Evolutionary conservation across 2,888 invertebrate genomes (phyloP).

Genomic region (Embidobia sp.): DNA sequence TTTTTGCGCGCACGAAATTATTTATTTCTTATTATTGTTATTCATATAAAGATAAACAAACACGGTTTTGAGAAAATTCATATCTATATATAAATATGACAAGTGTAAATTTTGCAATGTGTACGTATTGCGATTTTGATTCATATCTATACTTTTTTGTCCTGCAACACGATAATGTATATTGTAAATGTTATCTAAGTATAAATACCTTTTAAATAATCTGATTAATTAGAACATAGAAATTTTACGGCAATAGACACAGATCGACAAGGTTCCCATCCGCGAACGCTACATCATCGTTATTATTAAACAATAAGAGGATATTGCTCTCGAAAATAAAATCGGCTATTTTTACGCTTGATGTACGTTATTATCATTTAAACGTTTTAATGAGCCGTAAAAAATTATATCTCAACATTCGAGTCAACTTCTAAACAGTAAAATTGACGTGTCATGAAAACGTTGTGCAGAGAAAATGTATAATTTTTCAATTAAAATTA

Average conservation of each 20-base stretch:
- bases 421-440: neutral
- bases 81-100: neutral
- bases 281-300: constrained; percentile 33
- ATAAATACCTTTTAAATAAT: neutral
- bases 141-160: too few species aligned
- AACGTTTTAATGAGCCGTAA: constrained; percentile 5
- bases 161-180: too few species aligned
- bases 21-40: neutral
- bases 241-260: neutral
- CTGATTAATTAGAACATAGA: neutral
- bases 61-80: too few species aligned
- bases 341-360: constrained; percentile 21
- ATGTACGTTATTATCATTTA: constrained; percentile 8
- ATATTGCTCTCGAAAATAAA: constrained; percentile 55
- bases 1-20: neutral
- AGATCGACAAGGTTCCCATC: constrained; percentile 21
- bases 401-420: neutral
- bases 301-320: constrained; percentile 59
- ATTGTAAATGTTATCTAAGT: too few species aligned
- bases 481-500: too few species aligned
- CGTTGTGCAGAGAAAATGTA: too few species aligned
- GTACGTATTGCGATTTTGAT: too few species aligned
- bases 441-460: too few species aligned
- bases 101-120: too few species aligned
- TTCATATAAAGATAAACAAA: neutral